These are phyloP conservation scores for Pogonomyrmex californicus DNA, from an alignment of 1,140 invertebrate genomes.

Conservation along the genomic window DNA sequence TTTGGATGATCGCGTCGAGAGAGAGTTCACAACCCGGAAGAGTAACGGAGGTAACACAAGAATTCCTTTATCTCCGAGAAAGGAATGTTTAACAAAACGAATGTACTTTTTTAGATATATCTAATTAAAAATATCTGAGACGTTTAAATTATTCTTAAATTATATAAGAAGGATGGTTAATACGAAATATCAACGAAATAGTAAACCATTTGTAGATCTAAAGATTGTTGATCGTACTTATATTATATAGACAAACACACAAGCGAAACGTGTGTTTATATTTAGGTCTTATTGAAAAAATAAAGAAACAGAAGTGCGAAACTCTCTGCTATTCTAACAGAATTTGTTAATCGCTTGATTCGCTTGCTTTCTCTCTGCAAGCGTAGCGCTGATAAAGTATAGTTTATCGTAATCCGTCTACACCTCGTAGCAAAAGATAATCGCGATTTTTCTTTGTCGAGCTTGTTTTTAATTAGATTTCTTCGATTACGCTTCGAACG, in stretches of 20 bases:
- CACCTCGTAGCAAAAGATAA: slow-evolving; percentile 28
- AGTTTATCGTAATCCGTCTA: slow-evolving; percentile 15
- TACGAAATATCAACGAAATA: too few species aligned
- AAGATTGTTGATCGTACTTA: background rate
- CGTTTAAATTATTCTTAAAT: background rate
- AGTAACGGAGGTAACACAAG: background rate
- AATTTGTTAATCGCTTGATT: background rate
- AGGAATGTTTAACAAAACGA: background rate
- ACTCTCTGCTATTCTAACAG: background rate
- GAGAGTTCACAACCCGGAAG: background rate
- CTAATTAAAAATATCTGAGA: background rate
- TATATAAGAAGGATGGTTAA: too few species aligned
- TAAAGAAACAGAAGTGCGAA: background rate
- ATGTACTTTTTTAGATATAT: background rate
- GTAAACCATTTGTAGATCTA: background rate
- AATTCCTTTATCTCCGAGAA: background rate
- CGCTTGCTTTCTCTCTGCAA: slow-evolving; percentile 21
- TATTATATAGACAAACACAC: background rate
- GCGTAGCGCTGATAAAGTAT: slow-evolving; percentile 12
- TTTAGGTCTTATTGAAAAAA: background rate
- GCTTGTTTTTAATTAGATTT: slow-evolving; percentile 44
- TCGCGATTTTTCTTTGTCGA: slow-evolving; percentile 9
- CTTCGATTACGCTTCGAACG: background rate
- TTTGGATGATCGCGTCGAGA: slow-evolving; percentile 26
- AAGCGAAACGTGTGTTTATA: background rate